phyloP scores from a whole-genome alignment of 2,797 vertebrate genomes.

The Pangasius sanitwongsei region DNA sequence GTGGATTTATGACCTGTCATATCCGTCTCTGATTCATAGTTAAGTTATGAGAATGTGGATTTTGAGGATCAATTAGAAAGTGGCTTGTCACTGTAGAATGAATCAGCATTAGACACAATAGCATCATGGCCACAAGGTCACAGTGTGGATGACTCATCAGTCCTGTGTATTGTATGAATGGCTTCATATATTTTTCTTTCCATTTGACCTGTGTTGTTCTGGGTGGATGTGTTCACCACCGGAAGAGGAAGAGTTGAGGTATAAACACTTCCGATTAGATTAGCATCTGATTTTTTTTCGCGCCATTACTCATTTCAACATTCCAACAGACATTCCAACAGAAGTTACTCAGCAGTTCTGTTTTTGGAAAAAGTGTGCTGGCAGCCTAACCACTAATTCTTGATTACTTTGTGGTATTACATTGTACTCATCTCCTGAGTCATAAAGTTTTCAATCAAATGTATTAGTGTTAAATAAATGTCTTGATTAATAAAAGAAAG shows the following conservation, averaged over 20 bases:
- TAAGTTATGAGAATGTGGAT: constrained; percentile 5
- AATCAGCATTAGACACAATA: constrained; percentile 29
- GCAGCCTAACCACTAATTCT: neutral
- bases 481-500: neutral
- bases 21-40: constrained; percentile 16
- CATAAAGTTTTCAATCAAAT: neutral
- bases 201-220: constrained; percentile 21
- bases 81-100: constrained; percentile 18
- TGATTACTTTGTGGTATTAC: constrained; percentile 11
- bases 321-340: constrained; percentile 49
- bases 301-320: constrained; percentile 42
- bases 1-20: neutral
- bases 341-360: constrained; percentile 45
- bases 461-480: neutral
- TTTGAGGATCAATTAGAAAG: neutral
- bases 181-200: constrained; percentile 2
- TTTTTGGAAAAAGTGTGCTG: constrained; percentile 2
- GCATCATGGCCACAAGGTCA: neutral
- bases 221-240: neutral
- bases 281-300: constrained; percentile 50
- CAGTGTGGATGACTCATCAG: neutral
- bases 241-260: constrained; percentile 60
- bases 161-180: constrained; percentile 1
- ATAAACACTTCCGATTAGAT: constrained; percentile 61
- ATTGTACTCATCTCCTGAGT: constrained; percentile 4